phyloP scores from a whole-genome alignment of 2,113 vertebrate genomes.

The Oncorhynchus masou region DNA sequence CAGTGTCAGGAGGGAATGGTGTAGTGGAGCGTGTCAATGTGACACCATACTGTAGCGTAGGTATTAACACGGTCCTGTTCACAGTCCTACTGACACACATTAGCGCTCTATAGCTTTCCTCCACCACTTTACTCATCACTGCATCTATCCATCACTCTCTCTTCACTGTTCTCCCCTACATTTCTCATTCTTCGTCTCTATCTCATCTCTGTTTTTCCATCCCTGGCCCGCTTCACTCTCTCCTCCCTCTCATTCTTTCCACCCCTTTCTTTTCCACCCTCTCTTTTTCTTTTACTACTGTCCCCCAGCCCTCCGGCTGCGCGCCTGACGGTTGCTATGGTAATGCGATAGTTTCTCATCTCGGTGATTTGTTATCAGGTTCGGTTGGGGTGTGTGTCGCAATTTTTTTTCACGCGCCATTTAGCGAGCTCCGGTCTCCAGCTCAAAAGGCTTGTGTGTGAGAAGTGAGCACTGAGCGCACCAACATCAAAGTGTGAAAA shows the following conservation, averaged over 20 bases:
- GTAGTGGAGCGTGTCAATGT: slow-evolving; percentile 36
- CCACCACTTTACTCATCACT: not conserved
- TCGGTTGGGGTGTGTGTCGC: slow-evolving; percentile 64
- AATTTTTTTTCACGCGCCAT: slow-evolving; percentile 75
- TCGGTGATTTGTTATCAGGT: slow-evolving; percentile 74
- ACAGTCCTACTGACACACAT: not conserved
- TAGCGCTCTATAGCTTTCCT: not conserved
- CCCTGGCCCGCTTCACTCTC: slow-evolving; percentile 22
- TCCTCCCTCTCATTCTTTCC: slow-evolving; percentile 31
- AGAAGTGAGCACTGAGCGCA: slow-evolving; percentile 49
- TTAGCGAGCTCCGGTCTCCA: slow-evolving; percentile 52
- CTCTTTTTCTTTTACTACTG: slow-evolving; percentile 22
- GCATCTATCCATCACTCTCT: not conserved
- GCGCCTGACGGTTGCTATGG: slow-evolving; percentile 73
- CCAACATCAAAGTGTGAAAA: slow-evolving; percentile 31
- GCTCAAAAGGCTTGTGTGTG: slow-evolving; percentile 32
- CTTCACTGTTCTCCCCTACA: too few species aligned
- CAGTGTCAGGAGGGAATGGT: slow-evolving; percentile 45
- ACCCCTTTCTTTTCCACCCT: slow-evolving; percentile 32
- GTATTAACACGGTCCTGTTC: slow-evolving; percentile 21
- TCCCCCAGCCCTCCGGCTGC: slow-evolving; percentile 62
- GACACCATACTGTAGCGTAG: slow-evolving; percentile 18
- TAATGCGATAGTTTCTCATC: slow-evolving; percentile 73
- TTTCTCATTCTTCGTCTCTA: not conserved
- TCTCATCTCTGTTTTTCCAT: slow-evolving; percentile 15